phyloP scores from a whole-genome alignment of 2,113 vertebrate genomes.

The Protomyctophum bolini region DNA sequence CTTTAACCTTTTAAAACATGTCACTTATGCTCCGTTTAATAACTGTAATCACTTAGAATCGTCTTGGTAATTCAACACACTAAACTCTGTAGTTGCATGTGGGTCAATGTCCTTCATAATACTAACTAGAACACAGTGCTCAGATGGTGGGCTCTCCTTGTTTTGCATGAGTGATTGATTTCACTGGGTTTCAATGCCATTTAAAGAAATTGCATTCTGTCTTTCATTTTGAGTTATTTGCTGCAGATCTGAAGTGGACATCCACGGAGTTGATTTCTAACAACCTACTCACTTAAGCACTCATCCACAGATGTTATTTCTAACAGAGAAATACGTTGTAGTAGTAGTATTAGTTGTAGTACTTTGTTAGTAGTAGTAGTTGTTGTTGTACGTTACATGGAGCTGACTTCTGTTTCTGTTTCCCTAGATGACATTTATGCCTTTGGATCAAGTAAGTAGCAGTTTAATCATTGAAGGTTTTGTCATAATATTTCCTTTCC shows the following conservation, averaged over 20 bases:
- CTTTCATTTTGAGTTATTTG: not conserved
- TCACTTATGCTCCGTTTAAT: too few relatives aligned
- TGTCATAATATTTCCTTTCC: not conserved
- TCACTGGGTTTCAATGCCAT: not conserved
- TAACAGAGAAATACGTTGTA: too few relatives aligned
- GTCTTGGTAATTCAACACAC: not conserved
- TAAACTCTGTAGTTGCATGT: constrained; percentile 28
- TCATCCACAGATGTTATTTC: too few relatives aligned
- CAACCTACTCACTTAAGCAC: too few relatives aligned
- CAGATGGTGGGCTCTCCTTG: not conserved
- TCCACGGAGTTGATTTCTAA: not conserved
- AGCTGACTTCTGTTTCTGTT: constrained; percentile 13
- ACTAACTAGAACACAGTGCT: constrained; percentile 16
- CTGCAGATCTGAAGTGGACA: not conserved
- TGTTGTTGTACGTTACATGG: not conserved
- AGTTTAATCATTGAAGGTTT: rapidly evolving
- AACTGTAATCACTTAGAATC: too few relatives aligned
- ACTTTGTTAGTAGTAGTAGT: too few relatives aligned
- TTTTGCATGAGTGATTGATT: constrained; percentile 15
- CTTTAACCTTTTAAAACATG: too few relatives aligned
- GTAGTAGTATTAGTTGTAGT: too few relatives aligned
- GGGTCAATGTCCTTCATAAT: not conserved
- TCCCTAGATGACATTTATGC: constrained; percentile 73
- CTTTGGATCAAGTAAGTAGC: constrained; percentile 63
- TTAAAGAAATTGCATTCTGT: too few relatives aligned